A percentile compares a stretch with the other conserved stretches of the same genome.
Evolutionary conservation across 2,797 vertebrate genomes (phyloP).

Genomic region (Adelosebastes latens): DNA sequence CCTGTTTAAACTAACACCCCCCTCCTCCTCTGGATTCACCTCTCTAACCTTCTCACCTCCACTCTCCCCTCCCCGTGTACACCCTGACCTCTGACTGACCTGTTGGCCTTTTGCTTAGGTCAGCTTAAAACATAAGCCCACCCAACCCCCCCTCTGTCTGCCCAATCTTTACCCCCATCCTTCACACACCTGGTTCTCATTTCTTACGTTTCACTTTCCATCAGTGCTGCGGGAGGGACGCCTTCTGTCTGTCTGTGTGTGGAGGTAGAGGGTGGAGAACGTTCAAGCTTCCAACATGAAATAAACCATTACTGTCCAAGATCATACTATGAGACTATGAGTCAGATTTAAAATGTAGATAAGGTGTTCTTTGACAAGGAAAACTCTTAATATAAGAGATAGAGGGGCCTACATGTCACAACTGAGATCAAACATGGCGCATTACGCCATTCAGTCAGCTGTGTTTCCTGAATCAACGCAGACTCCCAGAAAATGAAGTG

Average conservation of each 20-base stretch:
- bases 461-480: neutral
- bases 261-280: slow-evolving; percentile 5
- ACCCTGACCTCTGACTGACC: slow-evolving; percentile 68
- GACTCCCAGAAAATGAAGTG: neutral
- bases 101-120: slow-evolving; percentile 65
- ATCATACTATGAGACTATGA: neutral
- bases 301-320: slow-evolving; percentile 3
- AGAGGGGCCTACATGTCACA: accelerated
- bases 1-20: slow-evolving; percentile 78
- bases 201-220: slow-evolving; percentile 81
- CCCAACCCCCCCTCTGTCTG: slow-evolving; percentile 25
- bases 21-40: slow-evolving; percentile 32
- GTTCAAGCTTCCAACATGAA: slow-evolving; percentile 16
- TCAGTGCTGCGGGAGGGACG: slow-evolving; percentile 32
- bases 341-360: slow-evolving; percentile 25
- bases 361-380: neutral
- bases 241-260: slow-evolving; percentile 38
- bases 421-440: neutral
- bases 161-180: slow-evolving; percentile 44
- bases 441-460: neutral
- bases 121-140: slow-evolving; percentile 39
- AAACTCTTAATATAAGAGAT: neutral
- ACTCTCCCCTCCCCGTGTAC: slow-evolving; percentile 44
- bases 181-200: slow-evolving; percentile 79
- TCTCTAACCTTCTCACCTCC: slow-evolving; percentile 69